Percentiles rank a stretch among this genome's conserved stretches.
Conservation (phyloP, 1,140 invertebrate species). For the Elysia chlorotica region DNA sequence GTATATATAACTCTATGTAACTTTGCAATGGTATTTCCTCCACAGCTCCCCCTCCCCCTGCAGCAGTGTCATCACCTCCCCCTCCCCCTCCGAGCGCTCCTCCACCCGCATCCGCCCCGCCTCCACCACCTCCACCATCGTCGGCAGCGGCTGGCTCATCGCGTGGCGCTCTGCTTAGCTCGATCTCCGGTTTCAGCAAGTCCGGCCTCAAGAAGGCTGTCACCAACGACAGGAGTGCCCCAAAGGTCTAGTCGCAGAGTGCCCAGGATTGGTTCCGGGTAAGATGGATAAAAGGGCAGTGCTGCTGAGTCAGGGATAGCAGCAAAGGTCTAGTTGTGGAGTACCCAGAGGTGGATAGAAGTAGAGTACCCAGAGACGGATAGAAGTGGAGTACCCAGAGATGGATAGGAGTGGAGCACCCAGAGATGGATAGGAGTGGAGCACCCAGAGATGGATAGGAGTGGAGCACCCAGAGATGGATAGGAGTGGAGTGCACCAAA, state of each 20-base stretch:
- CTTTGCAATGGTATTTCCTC: conserved; percentile 4
- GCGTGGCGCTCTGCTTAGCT: conserved; percentile 48
- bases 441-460: no score
- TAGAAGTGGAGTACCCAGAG: no score
- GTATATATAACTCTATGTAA: neutral
- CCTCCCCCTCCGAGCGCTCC: conserved; percentile 24
- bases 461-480: no score
- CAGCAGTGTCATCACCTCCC: conserved; percentile 35
- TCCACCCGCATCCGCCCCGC: conserved; percentile 9
- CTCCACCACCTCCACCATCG: conserved; percentile 21
- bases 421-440: no score
- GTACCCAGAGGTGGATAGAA: no score
- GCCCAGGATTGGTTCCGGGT: no score
- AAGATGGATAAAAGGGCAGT: no score
- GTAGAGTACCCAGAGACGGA: no score
- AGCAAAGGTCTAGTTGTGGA: no score
- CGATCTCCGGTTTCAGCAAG: conserved; percentile 53
- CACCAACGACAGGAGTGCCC: conserved; percentile 53
- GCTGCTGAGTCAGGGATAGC: no score
- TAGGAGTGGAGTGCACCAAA: no score
- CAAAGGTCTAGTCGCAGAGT: conserved; percentile 39
- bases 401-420: no score
- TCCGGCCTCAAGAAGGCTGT: conserved; percentile 47
- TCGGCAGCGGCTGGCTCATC: conserved; percentile 21
- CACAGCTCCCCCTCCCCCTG: conserved; percentile 17